Conservation (phyloP, 2,113 vertebrate species). For the Muntiacus reevesi region DNA sequence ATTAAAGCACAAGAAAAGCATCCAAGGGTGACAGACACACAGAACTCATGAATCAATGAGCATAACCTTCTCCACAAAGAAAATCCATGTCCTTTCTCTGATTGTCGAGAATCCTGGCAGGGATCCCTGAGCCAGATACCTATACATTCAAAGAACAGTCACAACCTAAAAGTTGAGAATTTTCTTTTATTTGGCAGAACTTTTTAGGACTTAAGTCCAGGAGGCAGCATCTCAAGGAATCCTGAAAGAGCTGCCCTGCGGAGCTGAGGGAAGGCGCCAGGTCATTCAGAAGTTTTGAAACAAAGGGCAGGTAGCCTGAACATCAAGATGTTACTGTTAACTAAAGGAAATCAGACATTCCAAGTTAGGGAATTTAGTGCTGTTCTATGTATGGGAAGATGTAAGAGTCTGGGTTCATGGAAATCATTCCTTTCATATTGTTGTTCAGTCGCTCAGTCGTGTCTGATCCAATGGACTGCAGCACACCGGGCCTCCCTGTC, state of each 20-base stretch:
- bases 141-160: background rate
- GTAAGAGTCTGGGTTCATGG: background rate
- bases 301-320: background rate
- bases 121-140: background rate
- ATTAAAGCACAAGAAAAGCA: background rate
- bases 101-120: background rate
- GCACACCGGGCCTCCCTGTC: background rate
- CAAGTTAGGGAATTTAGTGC: background rate
- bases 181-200: background rate
- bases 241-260: background rate
- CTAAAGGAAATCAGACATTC: background rate
- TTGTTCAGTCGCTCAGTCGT: accelerated
- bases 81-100: background rate
- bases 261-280: background rate
- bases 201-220: background rate
- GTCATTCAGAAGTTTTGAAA: background rate
- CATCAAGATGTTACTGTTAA: background rate
- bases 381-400: background rate
- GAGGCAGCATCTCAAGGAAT: background rate
- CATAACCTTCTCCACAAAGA: background rate
- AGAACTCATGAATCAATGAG: background rate
- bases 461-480: background rate
- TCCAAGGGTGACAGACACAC: background rate
- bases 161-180: background rate
- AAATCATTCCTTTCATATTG: background rate